Evolutionary conservation across 2,797 vertebrate species (phyloP).

Genomic region (Lutra lutra): DNA sequence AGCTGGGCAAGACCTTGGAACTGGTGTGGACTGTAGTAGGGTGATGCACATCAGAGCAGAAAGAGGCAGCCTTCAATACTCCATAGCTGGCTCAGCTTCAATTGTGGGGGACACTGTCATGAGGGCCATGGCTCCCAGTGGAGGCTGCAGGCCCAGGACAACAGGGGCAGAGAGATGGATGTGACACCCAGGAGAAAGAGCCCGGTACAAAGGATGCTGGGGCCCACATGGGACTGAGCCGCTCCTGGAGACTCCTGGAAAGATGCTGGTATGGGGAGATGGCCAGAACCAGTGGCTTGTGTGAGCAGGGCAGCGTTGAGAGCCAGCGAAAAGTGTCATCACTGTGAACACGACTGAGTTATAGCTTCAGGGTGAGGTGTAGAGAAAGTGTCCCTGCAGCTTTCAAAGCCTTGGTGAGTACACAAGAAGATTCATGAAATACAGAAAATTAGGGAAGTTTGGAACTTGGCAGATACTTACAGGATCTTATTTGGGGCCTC

Average conservation of each 20-base stretch:
- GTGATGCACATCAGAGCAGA: too few relatives aligned
- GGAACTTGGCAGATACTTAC: not conserved
- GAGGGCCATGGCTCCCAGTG: rapidly evolving
- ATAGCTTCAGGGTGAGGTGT: not conserved
- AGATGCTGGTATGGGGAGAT: not conserved
- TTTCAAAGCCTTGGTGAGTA: not conserved
- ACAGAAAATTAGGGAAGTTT: not conserved
- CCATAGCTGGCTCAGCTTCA: not conserved
- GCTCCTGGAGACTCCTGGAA: not conserved
- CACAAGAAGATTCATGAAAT: not conserved
- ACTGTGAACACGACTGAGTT: not conserved
- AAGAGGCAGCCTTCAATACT: not conserved
- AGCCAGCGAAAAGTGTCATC: not conserved
- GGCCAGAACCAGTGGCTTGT: not conserved
- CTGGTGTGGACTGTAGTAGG: not conserved
- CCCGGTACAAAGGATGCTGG: not conserved
- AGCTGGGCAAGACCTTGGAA: not conserved
- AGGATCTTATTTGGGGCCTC: not conserved
- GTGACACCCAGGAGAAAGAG: not conserved
- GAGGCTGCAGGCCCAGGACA: not conserved
- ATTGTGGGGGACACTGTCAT: too few relatives aligned
- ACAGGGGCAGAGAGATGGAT: not conserved
- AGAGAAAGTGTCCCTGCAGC: not conserved
- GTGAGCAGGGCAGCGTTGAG: not conserved
- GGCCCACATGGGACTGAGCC: too few relatives aligned